Percentiles rank a stretch among this genome's conserved stretches.
Evolutionary conservation across 2,888 invertebrate species (phyloP).

Genomic region (Cyaniris semiargus): DNA sequence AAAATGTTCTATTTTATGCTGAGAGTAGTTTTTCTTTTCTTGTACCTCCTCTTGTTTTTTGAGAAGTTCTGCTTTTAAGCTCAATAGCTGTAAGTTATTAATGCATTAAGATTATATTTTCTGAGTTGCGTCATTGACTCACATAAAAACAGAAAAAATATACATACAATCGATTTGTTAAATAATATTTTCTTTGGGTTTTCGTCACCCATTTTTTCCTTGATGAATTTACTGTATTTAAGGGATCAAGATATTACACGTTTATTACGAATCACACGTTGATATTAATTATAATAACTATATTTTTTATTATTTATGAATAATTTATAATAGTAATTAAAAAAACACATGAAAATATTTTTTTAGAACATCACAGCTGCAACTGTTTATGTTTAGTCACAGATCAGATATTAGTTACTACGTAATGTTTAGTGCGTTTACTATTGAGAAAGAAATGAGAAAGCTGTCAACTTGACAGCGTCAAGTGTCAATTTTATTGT

Average conservation of each 20-base stretch:
- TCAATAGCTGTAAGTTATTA: slow-evolving; percentile 76
- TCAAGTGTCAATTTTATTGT: too few species aligned
- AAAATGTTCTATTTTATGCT: slow-evolving; percentile 76
- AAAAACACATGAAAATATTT: too few species aligned
- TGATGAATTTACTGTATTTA: neutral
- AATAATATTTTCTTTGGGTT: slow-evolving; percentile 70
- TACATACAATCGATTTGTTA: slow-evolving; percentile 78
- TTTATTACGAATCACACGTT: neutral
- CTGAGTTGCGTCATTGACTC: neutral
- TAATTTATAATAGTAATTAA: too few species aligned
- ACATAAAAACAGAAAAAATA: neutral
- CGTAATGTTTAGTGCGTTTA: too few species aligned
- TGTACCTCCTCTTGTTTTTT: slow-evolving; percentile 92
- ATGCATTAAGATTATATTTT: slow-evolving; percentile 27
- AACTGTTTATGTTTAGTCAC: too few species aligned
- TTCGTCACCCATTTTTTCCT: slow-evolving; percentile 58
- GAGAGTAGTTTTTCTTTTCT: slow-evolving; percentile 81
- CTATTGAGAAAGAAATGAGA: too few species aligned
- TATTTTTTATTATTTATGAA: too few species aligned
- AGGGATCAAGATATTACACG: neutral
- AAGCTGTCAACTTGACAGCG: too few species aligned
- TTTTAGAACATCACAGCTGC: neutral
- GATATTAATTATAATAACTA: neutral
- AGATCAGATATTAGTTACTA: too few species aligned
- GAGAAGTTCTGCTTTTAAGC: slow-evolving; percentile 93